Evolutionary conservation across 92 coral and sea anemone genomes (phyloP).

Genomic region (Micromussa lordhowensis): DNA sequence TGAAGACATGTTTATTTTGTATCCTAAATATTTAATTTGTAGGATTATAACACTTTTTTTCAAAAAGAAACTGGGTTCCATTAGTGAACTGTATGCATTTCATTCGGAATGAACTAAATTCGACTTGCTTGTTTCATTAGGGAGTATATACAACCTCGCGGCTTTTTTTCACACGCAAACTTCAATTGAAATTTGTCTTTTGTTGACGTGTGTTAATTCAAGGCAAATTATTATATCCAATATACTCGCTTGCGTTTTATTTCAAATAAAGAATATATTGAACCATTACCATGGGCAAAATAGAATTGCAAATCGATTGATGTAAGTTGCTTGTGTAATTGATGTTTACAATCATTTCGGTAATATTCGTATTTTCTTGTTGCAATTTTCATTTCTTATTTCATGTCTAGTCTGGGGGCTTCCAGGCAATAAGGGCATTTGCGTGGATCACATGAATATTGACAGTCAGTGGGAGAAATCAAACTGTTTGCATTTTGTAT

Average conservation of each 20-base stretch:
- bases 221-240: neutral
- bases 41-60: neutral
- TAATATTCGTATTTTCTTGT: neutral
- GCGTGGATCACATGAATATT: neutral
- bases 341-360: neutral
- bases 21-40: neutral
- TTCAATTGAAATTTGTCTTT: neutral
- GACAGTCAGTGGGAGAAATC: neutral
- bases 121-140: neutral
- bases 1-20: neutral
- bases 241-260: neutral
- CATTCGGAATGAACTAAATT: neutral
- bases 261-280: neutral
- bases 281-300: neutral
- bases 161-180: neutral
- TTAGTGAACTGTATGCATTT: neutral
- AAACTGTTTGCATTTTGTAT: neutral
- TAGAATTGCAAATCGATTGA: neutral
- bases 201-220: neutral
- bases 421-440: neutral
- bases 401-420: neutral
- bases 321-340: neutral
- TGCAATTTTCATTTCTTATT: neutral
- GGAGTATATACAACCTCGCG: neutral
- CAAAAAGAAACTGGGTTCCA: neutral